Conservation (phyloP, 2,888 invertebrate species). For the Drosophila mercatorum region DNA sequence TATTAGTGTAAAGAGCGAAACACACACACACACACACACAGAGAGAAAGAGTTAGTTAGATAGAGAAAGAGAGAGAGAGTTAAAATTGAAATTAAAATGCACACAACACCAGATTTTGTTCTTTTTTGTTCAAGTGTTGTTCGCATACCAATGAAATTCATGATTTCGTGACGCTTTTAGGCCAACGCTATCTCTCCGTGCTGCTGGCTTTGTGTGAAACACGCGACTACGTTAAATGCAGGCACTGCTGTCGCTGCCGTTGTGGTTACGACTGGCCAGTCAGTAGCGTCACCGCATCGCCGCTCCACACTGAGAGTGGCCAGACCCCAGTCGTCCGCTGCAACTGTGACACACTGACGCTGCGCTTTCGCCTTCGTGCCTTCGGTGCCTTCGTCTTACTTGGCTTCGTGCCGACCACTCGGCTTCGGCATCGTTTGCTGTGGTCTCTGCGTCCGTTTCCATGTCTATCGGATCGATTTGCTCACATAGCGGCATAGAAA, state of each 20-base stretch:
- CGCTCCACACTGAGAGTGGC: slow-evolving; percentile 43
- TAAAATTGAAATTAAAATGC: slow-evolving; percentile 35
- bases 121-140: background rate
- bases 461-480: slow-evolving; percentile 66
- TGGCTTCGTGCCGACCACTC: slow-evolving; percentile 21
- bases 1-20: slow-evolving; percentile 38
- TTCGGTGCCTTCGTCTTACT: slow-evolving; percentile 17
- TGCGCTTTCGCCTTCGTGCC: slow-evolving; percentile 34
- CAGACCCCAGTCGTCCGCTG: slow-evolving; percentile 39
- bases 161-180: slow-evolving; percentile 85
- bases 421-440: slow-evolving; percentile 15
- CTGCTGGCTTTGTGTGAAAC: slow-evolving; percentile 45
- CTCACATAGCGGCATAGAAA: slow-evolving; percentile 20
- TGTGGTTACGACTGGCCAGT: slow-evolving; percentile 50
- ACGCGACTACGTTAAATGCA: slow-evolving; percentile 39
- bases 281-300: slow-evolving; percentile 5
- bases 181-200: slow-evolving; percentile 85
- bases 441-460: slow-evolving; percentile 28
- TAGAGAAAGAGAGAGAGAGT: slow-evolving; percentile 33
- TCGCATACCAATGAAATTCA: slow-evolving; percentile 85
- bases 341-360: slow-evolving; percentile 65
- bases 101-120: slow-evolving; percentile 29
- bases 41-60: slow-evolving; percentile 31
- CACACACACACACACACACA: slow-evolving; percentile 35
- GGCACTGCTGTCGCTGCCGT: slow-evolving; percentile 47